Base-by-base conservation (phyloP, 2,797 vertebrate species). In the Geotrypetes seraphini region DNA sequence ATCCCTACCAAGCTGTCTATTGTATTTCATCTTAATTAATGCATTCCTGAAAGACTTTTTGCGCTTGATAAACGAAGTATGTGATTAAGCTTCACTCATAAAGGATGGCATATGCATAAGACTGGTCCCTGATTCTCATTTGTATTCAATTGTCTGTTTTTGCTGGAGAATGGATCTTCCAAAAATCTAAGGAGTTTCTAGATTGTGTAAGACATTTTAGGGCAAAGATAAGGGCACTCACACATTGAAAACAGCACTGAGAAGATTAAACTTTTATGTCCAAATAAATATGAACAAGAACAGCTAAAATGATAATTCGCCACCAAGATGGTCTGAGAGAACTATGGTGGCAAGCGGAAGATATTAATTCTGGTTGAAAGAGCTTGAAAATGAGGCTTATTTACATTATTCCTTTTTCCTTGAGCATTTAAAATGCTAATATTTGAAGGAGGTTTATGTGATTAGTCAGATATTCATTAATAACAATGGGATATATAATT, bases 11-110 rank as follows among this genome's bases (percentile, higher is more conserved):
- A 36, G 48, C 59, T 56, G 57, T 60, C 74, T 22, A 0, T 16
- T 46, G 52, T 39, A 19, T 42, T 68, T 69, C 46, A 34, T 65
- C 68, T 68, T 71, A 69, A 66, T 73, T 47, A 63, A 58, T 49
- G 46, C 44, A 16, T 57, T 56, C 59, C 43, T 32, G 47, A 53
- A 47, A 48, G 38, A 50, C 33, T 57, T 61, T 50, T 51, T 61
- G 46, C 73, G 34, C 65, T 67, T 60, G 69, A 52, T 60, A 54
- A 66, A 35, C 2, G 5, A 57, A 50, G 46, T 57, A 52, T 42
- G 59, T 57, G 57, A 57, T 63, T 56, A 53, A n/a, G n/a, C n/a
- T n/a, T n/a, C n/a, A n/a, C n/a, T n/a, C n/a, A n/a, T n/a, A n/a
- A n/a, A 63, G 52, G 27, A 65, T 60, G 59, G 52, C 28, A 2